Evolutionary conservation across 2,113 vertebrate species (phyloP).

Genomic region (Poeciliopsis turrubarensis): DNA sequence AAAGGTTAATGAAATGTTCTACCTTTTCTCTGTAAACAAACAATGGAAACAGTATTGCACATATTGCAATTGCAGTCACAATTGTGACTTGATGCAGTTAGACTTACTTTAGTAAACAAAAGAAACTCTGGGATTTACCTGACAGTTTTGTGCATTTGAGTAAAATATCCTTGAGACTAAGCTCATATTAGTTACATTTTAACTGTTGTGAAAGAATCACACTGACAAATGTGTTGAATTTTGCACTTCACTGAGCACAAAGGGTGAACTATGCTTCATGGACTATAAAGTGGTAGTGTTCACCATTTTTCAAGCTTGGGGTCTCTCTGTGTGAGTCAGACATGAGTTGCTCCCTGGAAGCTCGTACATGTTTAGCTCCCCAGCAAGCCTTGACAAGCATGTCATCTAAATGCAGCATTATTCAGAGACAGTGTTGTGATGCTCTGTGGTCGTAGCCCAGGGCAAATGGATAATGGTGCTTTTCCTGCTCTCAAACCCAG

Average conservation of each 20-base stretch:
- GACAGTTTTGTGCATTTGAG: constrained; percentile 33
- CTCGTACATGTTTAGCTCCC: constrained; percentile 55
- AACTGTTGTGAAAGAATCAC: constrained; percentile 32
- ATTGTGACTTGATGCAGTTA: not conserved
- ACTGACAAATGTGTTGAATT: constrained; percentile 40
- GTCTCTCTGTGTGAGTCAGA: constrained; percentile 64
- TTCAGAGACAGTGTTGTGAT: constrained; percentile 62
- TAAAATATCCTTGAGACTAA: constrained; percentile 42
- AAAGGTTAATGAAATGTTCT: too few relatives aligned
- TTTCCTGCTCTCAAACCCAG: constrained; percentile 55
- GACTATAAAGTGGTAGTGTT: constrained; percentile 53
- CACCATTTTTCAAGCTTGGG: constrained; percentile 47
- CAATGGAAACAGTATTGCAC: too few relatives aligned
- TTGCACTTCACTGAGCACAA: constrained; percentile 47
- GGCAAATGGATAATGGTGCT: constrained; percentile 55
- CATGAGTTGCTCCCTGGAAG: constrained; percentile 51
- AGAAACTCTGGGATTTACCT: constrained; percentile 20
- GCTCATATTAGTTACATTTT: constrained; percentile 45
- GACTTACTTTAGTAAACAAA: constrained; percentile 12
- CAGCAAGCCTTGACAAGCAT: constrained; percentile 73
- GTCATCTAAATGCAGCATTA: constrained; percentile 57
- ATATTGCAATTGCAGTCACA: not conserved
- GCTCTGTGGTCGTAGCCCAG: constrained; percentile 54
- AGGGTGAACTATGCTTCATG: constrained; percentile 25
- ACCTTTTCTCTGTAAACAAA: too few relatives aligned